phyloP scores from a whole-genome alignment of 2,797 vertebrate genomes.

The Morelia viridis region DNA sequence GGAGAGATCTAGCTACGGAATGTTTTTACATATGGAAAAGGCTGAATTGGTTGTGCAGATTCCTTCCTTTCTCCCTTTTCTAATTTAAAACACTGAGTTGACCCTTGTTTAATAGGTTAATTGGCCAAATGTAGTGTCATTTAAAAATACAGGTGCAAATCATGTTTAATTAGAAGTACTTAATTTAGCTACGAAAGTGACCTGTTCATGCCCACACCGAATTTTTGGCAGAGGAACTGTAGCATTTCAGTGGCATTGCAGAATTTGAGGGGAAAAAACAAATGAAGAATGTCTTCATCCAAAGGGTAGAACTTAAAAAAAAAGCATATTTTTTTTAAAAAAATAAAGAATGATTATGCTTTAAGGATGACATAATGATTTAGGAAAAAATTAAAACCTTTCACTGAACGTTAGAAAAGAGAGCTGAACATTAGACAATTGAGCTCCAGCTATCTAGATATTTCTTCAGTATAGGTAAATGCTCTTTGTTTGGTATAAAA shows the following conservation, averaged over 20 bases:
- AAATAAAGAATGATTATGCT: neutral
- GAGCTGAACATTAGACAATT: neutral
- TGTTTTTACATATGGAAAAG: neutral
- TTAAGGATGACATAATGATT: neutral
- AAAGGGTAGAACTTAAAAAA: neutral
- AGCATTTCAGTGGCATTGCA: neutral
- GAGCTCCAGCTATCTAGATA: neutral
- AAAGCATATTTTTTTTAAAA: neutral
- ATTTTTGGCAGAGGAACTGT: neutral
- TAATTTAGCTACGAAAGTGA: neutral
- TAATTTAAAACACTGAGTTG: neutral
- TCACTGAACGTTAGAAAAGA: neutral
- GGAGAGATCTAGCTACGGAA: neutral
- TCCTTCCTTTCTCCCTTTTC: neutral
- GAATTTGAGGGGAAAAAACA: neutral
- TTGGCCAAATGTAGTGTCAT: neutral
- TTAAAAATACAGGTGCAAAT: slow-evolving; percentile 5
- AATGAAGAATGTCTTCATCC: neutral
- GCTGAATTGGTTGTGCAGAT: neutral
- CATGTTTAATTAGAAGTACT: slow-evolving; percentile 1
- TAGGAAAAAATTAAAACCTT: neutral
- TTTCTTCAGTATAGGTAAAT: neutral
- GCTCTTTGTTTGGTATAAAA: neutral
- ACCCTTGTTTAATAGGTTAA: neutral
- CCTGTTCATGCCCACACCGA: neutral